Evolutionary conservation across 2,888 invertebrate genomes (phyloP), one percentile per base, ranked within the genome.

Genomic region (Empis stercorea): DNA sequence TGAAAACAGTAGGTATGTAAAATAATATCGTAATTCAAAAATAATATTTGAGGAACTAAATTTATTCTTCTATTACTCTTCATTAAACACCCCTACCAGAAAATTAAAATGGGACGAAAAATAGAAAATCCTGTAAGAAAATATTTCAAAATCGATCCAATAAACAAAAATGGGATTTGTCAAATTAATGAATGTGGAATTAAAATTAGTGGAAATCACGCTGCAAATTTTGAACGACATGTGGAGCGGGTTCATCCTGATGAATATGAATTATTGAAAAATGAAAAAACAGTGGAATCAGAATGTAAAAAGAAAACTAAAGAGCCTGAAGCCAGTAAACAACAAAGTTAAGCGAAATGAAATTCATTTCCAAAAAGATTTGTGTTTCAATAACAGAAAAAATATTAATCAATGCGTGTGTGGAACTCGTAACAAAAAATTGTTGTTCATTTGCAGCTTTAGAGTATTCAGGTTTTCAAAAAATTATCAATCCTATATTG

Each of bases 361-460:
- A 34, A 10, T 34, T 34, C 34, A 34, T 34, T 34, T 34, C 34
- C 34, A 34, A 34, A 34, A 13, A 34, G 34, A 34, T 34, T 34
- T 34, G 13, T 34, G 34, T 34, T 34, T 34, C n/a, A 34, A 34
- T 34, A 7, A 34, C 34, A 34, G 34, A 34, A 34, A 34, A 32
- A 34, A 34, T 34, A 34, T 34, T 34, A 34, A 34, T 34, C 34
- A 34, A 34, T 34, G 34, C 45, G 17, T 50, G 47, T 43, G 30
- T 45, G n/a, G 50, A 50, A 44, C 30, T 50, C 7, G 50, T 47
- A 41, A 47, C 45, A 38, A 44, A 44, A 30, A 50, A 50, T 41
- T 45, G 47, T 34, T 27, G 47, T 17, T 47, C 48, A 34, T 44
- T 50, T 17, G 30, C 50, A 14, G 23, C 44, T 14, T 17, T 50